Evolutionary conservation across 2,888 invertebrate genomes (phyloP), one percentile per base, ranked within the genome.

Genomic region (Parapristionchus giblindavisi): DNA sequence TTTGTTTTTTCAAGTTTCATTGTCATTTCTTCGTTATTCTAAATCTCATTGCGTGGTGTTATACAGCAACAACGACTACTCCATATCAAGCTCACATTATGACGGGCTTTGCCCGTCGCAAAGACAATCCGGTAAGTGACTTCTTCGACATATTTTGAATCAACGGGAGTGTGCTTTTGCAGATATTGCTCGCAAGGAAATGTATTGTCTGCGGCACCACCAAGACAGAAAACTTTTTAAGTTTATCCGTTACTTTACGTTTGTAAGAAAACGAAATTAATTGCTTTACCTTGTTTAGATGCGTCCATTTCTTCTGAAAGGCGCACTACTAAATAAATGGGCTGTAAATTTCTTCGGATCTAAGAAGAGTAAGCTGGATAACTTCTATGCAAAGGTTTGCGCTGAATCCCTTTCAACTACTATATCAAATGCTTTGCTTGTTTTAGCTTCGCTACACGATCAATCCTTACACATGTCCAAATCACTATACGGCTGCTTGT

Each of bases 161-260:
- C n/a, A n/a, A n/a, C n/a, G n/a, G n/a, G n/a, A n/a, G n/a, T n/a
- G n/a, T n/a, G n/a, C n/a, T n/a, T n/a, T n/a, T n/a, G 34, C 60
- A 34, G 24, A 27, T 21, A 29, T 8, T 24, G 40, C 5, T 63
- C 27, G 63, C 63, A 14, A 38, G 63, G 27, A 63, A 63, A 34
- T 63, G 63, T n/a, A 63, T 63, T 34, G 63, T 63, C 40, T 63
- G 63, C 24, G 63, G 63, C 11, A 63, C 63, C 11, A 63, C 63
- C 24, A 63, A 63, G 63, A n/a, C 4, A 3, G 63, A 63, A 36
- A 2, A 29, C 63, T 1, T 27, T 6, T 38, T 63, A 8, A 24
- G 63, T 40, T 24, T 38, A 24, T n/a, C 17, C 2, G 36, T 36
- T 36, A 11, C 29, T 36, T 40, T 14, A 24, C 40, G 4, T 24